Conservation (phyloP, 2,113 vertebrate species). For the Solenodon paradoxus region DNA sequence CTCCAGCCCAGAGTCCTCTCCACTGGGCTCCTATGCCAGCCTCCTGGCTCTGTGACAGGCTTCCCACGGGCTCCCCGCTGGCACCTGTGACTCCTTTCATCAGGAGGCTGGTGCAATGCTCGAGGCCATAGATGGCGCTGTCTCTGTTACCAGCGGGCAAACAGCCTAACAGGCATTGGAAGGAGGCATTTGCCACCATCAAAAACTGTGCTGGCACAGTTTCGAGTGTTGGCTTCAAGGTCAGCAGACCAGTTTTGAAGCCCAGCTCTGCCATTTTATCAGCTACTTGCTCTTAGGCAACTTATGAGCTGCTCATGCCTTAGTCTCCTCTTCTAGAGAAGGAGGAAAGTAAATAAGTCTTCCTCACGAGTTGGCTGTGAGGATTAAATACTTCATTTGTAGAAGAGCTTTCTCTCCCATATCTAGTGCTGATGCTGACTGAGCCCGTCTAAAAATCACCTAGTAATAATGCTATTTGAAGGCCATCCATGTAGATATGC, state of each 20-base stretch:
- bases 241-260: background rate
- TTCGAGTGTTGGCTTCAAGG: fast-evolving
- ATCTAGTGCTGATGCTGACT: background rate
- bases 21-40: background rate
- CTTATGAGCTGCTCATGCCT: background rate
- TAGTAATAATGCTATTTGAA: background rate
- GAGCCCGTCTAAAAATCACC: background rate
- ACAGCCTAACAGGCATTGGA: background rate
- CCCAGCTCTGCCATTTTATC: background rate
- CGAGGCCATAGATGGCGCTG: background rate
- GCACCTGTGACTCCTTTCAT: background rate
- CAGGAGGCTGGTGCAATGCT: no score
- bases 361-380: background rate
- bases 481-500: background rate
- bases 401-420: background rate
- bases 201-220: fast-evolving
- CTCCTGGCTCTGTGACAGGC: fast-evolving
- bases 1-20: background rate
- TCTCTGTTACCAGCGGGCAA: background rate
- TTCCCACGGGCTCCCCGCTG: background rate
- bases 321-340: background rate
- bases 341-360: background rate
- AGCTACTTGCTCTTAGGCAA: background rate
- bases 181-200: fast-evolving
- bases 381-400: background rate